Conservation (phyloP, 2,888 invertebrate species). For the Metopia argyrocephala region DNA sequence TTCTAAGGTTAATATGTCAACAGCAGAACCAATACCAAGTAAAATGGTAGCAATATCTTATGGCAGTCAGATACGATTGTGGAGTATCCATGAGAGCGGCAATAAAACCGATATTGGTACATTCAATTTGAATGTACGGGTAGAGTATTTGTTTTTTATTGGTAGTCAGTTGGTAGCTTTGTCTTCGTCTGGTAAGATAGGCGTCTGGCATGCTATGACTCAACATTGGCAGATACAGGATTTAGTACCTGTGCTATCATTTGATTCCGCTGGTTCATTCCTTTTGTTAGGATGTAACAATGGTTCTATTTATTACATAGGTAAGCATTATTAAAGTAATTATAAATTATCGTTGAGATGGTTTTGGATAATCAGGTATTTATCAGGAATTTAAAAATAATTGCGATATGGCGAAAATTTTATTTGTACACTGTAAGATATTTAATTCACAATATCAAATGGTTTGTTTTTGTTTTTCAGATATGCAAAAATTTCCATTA, state of each 20-base stretch:
- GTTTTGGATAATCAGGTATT: too few species aligned
- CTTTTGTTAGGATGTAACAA: conserved; percentile 96
- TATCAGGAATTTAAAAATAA: too few species aligned
- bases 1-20: conserved; percentile 79
- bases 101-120: conserved; percentile 88
- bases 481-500: conserved; percentile 99
- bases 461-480: conserved; percentile 79
- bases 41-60: conserved; percentile 92
- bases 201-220: conserved; percentile 99
- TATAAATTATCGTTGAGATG: too few species aligned
- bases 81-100: conserved; percentile 89
- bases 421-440: background rate
- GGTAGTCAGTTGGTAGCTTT: conserved; percentile 98
- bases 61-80: conserved; percentile 86
- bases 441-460: background rate
- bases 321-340: conserved; percentile 79
- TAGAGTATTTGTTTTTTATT: conserved; percentile 98
- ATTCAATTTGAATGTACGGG: conserved; percentile 93
- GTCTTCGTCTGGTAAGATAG: conserved; percentile 94
- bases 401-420: too few species aligned
- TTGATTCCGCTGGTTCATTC: conserved; percentile 98
- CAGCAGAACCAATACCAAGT: conserved; percentile 80
- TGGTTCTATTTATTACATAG: conserved; percentile 97
- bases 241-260: conserved; percentile 93
- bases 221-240: conserved; percentile 99